phyloP scores from a whole-genome alignment of 1,140 invertebrate genomes.

The Drosophila fuyamai region DNA sequence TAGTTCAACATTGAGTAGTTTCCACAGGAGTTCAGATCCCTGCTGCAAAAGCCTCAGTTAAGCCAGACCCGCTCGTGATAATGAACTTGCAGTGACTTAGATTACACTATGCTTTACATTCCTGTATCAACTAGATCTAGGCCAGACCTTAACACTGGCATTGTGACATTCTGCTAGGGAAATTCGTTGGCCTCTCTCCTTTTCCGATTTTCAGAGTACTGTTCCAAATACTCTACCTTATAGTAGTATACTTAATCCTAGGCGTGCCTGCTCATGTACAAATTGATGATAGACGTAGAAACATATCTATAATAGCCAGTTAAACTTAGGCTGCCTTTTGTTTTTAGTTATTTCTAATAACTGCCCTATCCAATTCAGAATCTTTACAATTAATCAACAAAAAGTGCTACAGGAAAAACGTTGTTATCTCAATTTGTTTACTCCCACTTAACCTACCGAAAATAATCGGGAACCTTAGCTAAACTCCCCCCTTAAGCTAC shows the following conservation, averaged over 20 bases:
- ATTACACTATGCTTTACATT: constrained; percentile 47
- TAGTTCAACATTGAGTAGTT: constrained; percentile 51
- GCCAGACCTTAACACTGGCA: constrained; percentile 16
- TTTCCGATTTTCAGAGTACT: constrained; percentile 1
- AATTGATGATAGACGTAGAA: constrained; percentile 69
- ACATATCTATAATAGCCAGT: constrained; percentile 64
- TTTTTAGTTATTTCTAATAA: constrained; percentile 82
- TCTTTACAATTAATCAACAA: constrained; percentile 82
- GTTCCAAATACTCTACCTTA: constrained; percentile 29
- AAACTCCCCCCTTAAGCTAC: constrained; percentile 29
- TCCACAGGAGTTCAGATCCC: constrained; percentile 7
- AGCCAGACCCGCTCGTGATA: constrained; percentile 7
- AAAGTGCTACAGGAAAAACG: constrained; percentile 51
- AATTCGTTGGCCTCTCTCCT: constrained; percentile 69
- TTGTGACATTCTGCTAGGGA: constrained; percentile 48
- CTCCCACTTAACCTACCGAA: constrained; percentile 54
- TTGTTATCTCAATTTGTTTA: constrained; percentile 25
- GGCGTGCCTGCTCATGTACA: constrained; percentile 74
- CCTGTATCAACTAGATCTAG: constrained; percentile 44
- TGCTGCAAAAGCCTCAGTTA: constrained; percentile 13
- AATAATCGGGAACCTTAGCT: constrained; percentile 40
- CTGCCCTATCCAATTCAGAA: constrained; percentile 61
- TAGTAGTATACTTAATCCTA: constrained; percentile 57
- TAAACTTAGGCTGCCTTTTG: constrained; percentile 59
- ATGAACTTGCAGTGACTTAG: constrained; percentile 44